Evolutionary conservation across 2,888 invertebrate species (phyloP).

Genomic region (Prenolepis imparis): DNA sequence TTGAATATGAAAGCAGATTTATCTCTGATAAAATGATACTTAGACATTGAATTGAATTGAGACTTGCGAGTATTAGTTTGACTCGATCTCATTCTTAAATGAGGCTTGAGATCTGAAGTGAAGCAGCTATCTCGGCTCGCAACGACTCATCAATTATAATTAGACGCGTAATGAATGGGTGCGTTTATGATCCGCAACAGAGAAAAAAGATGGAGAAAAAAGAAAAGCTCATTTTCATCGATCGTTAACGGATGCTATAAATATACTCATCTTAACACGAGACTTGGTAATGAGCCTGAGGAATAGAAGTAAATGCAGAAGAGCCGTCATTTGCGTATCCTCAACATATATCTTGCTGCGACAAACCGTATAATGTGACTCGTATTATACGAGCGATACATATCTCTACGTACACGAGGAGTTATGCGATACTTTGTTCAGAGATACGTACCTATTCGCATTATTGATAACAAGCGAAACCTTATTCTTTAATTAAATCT

Average conservation of each 20-base stretch:
- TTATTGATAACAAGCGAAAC: conserved; percentile 28
- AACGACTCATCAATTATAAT: conserved; percentile 69
- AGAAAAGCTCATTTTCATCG: conserved; percentile 68
- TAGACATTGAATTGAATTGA: neutral
- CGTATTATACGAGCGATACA: conserved; percentile 41
- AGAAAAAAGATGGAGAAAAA: conserved; percentile 15
- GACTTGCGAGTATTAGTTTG: neutral
- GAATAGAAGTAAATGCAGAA: conserved; percentile 71
- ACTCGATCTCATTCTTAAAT: conserved; percentile 20
- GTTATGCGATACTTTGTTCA: conserved; percentile 10
- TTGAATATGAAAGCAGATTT: neutral
- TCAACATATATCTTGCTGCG: conserved; percentile 70
- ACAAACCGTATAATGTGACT: conserved; percentile 72
- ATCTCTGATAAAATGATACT: neutral
- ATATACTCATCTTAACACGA: conserved; percentile 70
- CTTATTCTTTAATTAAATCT: no score
- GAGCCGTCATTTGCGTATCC: conserved; percentile 68
- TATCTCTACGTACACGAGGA: neutral
- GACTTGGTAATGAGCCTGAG: conserved; percentile 72
- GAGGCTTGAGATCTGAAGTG: conserved; percentile 10
- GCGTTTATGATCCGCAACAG: conserved; percentile 68
- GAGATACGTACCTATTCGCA: neutral
- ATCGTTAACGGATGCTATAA: conserved; percentile 66
- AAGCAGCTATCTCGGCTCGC: conserved; percentile 34
- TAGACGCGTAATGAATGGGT: conserved; percentile 70